phyloP scores from a whole-genome alignment of 2,113 vertebrate species.

The Salvelinus namaycush region DNA sequence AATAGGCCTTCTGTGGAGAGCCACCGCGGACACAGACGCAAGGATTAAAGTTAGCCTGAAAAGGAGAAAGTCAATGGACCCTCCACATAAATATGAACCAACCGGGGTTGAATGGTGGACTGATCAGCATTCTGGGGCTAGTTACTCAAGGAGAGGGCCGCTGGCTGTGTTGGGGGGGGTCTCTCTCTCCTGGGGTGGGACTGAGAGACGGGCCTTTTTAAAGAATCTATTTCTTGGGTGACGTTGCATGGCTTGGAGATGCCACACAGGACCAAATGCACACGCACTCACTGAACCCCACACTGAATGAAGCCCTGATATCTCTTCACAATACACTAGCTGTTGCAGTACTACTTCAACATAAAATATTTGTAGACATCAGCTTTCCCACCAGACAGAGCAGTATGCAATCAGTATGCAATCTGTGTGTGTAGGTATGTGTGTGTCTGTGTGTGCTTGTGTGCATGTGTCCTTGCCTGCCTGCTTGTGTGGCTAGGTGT shows the following conservation, averaged over 20 bases:
- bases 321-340: slow-evolving; percentile 4
- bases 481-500: no score
- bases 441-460: background rate
- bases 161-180: slow-evolving; percentile 33
- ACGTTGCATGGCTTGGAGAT: slow-evolving; percentile 22
- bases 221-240: slow-evolving; percentile 46
- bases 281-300: slow-evolving; percentile 28
- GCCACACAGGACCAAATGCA: slow-evolving; percentile 12
- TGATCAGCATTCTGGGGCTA: slow-evolving; percentile 70
- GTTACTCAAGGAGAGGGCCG: slow-evolving; percentile 58
- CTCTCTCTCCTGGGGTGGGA: slow-evolving; percentile 42
- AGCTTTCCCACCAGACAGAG: background rate
- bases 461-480: no score
- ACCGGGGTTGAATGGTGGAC: slow-evolving; percentile 63
- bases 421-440: slow-evolving; percentile 1
- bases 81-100: slow-evolving; percentile 76
- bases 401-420: background rate
- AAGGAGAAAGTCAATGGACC: slow-evolving; percentile 81
- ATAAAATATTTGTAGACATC: background rate
- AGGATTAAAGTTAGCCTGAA: slow-evolving; percentile 80
- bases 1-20: slow-evolving; percentile 78
- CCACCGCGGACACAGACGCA: slow-evolving; percentile 74
- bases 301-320: slow-evolving; percentile 32
- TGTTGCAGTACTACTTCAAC: background rate
- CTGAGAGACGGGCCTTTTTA: slow-evolving; percentile 26